Percentiles rank a stretch among this genome's conserved stretches.
phyloP scores from a whole-genome alignment of 2,797 vertebrate species.

The Vespertilio murinus region DNA sequence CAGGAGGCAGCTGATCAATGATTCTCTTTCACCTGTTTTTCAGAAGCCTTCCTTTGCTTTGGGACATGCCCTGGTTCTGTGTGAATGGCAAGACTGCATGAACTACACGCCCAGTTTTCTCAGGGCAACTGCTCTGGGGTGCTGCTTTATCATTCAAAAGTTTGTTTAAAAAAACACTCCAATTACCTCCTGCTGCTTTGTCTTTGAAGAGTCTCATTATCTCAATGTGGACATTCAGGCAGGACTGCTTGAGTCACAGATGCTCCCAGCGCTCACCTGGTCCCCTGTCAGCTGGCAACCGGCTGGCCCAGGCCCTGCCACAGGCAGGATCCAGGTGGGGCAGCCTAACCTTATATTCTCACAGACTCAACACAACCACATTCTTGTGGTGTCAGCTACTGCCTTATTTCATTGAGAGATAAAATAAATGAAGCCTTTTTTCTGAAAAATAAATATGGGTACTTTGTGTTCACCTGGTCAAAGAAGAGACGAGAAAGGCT shows the following conservation, averaged over 20 bases:
- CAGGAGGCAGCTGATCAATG: no score
- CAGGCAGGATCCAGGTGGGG: neutral
- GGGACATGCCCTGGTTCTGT: neutral
- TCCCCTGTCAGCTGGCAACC: neutral
- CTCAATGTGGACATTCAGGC: conserved; percentile 45
- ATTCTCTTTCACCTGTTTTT: neutral
- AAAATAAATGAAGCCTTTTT: neutral
- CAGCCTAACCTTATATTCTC: neutral
- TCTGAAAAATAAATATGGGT: neutral
- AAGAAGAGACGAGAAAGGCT: neutral
- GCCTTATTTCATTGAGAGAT: neutral
- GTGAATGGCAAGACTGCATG: neutral
- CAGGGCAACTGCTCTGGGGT: neutral
- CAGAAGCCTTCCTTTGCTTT: neutral
- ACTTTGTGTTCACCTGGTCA: neutral
- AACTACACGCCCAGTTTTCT: neutral
- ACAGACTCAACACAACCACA: neutral
- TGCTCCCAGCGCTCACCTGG: neutral
- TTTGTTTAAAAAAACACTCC: conserved; percentile 40
- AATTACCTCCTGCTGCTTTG: conserved; percentile 26
- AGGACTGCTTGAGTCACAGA: neutral
- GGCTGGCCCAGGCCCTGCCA: neutral
- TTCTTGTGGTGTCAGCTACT: neutral
- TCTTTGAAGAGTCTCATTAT: conserved; percentile 32
- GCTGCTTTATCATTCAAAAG: conserved; percentile 14